phyloP scores from a whole-genome alignment of 2,113 vertebrate species.

The Callopanchax toddi region DNA sequence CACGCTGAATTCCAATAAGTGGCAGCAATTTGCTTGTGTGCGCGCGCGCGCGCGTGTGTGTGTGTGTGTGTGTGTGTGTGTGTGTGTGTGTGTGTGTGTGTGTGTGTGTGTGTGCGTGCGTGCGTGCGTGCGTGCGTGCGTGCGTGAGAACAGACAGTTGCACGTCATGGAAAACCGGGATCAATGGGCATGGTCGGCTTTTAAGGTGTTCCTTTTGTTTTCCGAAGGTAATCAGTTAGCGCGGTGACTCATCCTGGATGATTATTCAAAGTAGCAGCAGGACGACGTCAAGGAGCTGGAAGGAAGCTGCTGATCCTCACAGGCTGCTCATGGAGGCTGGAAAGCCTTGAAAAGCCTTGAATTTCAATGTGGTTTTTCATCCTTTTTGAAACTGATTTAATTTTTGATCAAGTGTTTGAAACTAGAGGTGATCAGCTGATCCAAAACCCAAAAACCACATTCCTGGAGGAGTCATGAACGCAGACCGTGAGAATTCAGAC shows the following conservation, averaged over 20 bases:
- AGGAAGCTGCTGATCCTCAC: too few species aligned
- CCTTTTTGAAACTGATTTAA: too few species aligned
- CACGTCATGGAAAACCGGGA: slow-evolving; percentile 79
- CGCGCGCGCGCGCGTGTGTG: slow-evolving; percentile 10
- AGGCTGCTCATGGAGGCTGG: too few species aligned
- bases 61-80: slow-evolving; percentile 1
- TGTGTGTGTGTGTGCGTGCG: slow-evolving; percentile 12
- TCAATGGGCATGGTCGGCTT: slow-evolving; percentile 69
- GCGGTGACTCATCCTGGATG: slow-evolving; percentile 66
- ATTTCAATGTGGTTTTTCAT: too few species aligned
- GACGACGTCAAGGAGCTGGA: slow-evolving; percentile 32
- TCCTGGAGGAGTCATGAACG: too few species aligned
- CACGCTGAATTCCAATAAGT: slow-evolving; percentile 75
- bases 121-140: slow-evolving; percentile 7
- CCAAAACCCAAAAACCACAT: too few species aligned
- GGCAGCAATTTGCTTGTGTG: slow-evolving; percentile 11
- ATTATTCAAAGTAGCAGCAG: slow-evolving; percentile 51
- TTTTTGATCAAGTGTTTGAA: too few species aligned
- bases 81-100: slow-evolving; percentile 4
- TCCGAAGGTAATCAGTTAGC: slow-evolving; percentile 73
- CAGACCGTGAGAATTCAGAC: too few species aligned
- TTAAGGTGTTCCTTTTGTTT: slow-evolving; percentile 76
- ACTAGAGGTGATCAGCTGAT: too few species aligned
- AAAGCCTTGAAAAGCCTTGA: too few species aligned
- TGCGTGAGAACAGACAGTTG: slow-evolving; percentile 54